Percentiles rank a stretch among this genome's conserved stretches.
phyloP scores from a whole-genome alignment of 2,797 vertebrate species.

The Eptatretus atami region DNA sequence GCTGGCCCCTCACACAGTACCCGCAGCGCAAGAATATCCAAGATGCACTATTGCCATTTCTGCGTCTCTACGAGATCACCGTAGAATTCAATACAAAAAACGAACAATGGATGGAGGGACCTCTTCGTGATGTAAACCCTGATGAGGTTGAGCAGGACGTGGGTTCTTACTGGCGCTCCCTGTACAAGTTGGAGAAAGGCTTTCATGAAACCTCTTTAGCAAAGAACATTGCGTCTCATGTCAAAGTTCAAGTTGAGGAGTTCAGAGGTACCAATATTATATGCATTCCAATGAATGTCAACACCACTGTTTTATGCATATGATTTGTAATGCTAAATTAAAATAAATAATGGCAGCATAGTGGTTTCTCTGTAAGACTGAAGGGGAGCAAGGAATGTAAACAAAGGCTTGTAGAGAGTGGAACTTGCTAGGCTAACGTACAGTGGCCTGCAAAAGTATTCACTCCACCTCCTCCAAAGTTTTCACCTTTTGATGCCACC shows the following conservation, averaged over 20 bases:
- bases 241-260: slow-evolving; percentile 27
- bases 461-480: too few relatives aligned
- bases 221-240: slow-evolving; percentile 19
- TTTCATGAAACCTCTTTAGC: slow-evolving; percentile 25
- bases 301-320: too few relatives aligned
- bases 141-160: slow-evolving; percentile 31
- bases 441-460: too few relatives aligned
- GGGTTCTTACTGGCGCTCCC: slow-evolving; percentile 26
- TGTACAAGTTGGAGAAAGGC: slow-evolving; percentile 38
- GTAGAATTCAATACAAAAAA: slow-evolving; percentile 26
- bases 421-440: too few relatives aligned
- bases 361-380: too few relatives aligned
- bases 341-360: too few relatives aligned
- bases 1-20: slow-evolving; percentile 33
- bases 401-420: too few relatives aligned
- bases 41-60: slow-evolving; percentile 29
- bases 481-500: too few relatives aligned
- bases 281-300: too few relatives aligned
- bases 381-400: too few relatives aligned
- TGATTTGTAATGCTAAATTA: too few relatives aligned
- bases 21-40: slow-evolving; percentile 30
- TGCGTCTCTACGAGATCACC: slow-evolving; percentile 30
- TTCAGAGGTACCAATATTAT: slow-evolving; percentile 16
- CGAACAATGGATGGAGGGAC: slow-evolving; percentile 26
- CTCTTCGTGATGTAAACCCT: slow-evolving; percentile 25